These are phyloP conservation scores for Laupala kohalensis DNA, from an alignment of 1,140 invertebrate species.

Conservation along the genomic window DNA sequence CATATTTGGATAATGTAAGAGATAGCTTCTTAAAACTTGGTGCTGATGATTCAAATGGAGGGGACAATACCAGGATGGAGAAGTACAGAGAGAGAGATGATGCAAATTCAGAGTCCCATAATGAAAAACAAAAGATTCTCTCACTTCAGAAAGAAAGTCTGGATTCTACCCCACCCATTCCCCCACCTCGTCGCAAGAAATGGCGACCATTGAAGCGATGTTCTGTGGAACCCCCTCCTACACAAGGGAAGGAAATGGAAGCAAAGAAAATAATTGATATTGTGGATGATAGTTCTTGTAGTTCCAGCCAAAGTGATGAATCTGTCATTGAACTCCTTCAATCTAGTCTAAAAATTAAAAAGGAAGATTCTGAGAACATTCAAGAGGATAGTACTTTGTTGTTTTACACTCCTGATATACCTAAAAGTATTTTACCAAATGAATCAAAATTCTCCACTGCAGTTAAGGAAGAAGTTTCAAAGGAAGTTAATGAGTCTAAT, in stretches of 20 bases:
- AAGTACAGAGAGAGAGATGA: not conserved
- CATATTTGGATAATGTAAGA: not conserved
- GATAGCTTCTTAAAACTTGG: not conserved
- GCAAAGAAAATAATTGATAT: not conserved
- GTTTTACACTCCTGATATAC: too few species aligned
- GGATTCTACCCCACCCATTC: not conserved
- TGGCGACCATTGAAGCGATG: not conserved
- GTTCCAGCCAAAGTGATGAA: constrained; percentile 9
- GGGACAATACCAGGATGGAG: not conserved
- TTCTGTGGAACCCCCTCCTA: not conserved
- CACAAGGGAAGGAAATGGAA: not conserved
- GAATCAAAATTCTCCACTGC: too few species aligned
- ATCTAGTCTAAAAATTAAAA: constrained; percentile 7
- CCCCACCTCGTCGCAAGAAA: constrained; percentile 8
- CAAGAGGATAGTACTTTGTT: too few species aligned
- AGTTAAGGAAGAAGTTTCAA: too few species aligned
- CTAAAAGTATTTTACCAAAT: too few species aligned
- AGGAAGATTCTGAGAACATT: not conserved
- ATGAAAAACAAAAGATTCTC: not conserved
- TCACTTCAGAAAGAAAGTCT: not conserved
- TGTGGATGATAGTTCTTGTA: not conserved
- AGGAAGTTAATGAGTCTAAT: too few species aligned
- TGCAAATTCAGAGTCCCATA: not conserved
- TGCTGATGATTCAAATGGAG: not conserved
- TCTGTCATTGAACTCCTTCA: constrained; percentile 8